Conservation (phyloP, 2,113 vertebrate species). For the Anguilla japonica region DNA sequence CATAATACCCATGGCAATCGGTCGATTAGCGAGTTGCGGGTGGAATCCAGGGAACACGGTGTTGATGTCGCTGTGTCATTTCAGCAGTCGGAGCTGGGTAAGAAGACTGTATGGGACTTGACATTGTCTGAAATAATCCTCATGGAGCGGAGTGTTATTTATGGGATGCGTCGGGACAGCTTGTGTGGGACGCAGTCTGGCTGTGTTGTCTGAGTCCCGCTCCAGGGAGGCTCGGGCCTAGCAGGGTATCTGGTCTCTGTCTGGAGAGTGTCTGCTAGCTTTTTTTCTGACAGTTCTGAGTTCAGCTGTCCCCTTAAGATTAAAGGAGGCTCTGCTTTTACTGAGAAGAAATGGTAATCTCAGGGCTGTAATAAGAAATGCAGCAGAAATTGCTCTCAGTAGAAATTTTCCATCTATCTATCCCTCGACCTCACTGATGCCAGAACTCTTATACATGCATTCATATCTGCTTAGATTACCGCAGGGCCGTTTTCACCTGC, state of each 20-base stretch:
- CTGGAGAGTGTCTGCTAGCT: neutral
- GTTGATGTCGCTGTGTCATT: neutral
- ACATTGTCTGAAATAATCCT: neutral
- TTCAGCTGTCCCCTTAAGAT: neutral
- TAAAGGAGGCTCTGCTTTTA: neutral
- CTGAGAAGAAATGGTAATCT: neutral
- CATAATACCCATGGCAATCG: neutral
- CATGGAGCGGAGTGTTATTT: neutral
- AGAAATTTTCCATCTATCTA: neutral
- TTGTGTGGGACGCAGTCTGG: neutral
- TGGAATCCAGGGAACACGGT: neutral
- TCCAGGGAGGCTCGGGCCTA: neutral
- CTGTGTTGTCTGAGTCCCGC: neutral
- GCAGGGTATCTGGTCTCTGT: neutral
- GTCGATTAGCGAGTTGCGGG: neutral
- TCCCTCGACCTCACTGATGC: no score
- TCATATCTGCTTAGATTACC: no score
- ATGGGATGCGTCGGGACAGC: neutral
- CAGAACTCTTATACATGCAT: no score
- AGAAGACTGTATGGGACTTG: neutral
- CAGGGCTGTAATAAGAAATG: neutral
- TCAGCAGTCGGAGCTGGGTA: neutral
- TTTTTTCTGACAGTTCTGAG: neutral
- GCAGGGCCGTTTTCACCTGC: no score
- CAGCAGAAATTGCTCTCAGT: neutral